Evolutionary conservation across 2,113 vertebrate species (phyloP), one percentile per base, ranked within the genome.

Genomic region (Sinocyclocheilus rhinocerous): DNA sequence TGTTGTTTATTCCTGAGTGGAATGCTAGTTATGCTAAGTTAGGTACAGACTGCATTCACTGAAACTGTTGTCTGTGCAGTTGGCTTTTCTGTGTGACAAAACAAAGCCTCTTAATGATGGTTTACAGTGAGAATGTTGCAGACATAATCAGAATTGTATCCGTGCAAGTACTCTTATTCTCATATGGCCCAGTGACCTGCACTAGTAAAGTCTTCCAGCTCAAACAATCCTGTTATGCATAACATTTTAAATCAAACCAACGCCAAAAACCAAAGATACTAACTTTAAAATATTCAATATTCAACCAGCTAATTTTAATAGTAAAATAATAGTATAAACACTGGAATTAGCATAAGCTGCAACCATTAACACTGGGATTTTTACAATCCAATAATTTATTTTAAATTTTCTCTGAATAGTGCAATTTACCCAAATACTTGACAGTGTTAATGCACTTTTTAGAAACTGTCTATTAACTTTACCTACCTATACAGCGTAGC

Each of bases 81-180:
- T 87, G 70, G 69, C 88, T 84, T 83, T 82, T 78, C 61, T 82
- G 16, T 20, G 78, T 87, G 83, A 87, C 88, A 78, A 87, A 85
- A 87, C 79, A 85, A 87, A 89, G 26, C 26, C 72, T 36, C 39
- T 26, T 57, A 89, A 89, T 85, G 50, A 86, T 72, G 11, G 42
- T 63, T 69, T 82, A 70, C 18, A n/a, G 15, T 50, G 11, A 82
- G 11, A 22, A 18, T 83, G 78, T 55, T 81, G 52, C 76, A 57
- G 61, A 81, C 85, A 80, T 75, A 82, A 70, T 76, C 22, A 65
- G 36, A 55, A 76, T 24, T 80, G 11, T 24, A 70, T 83, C 67
- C 4, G 39, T 78, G 10, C 8, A 63, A 88, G 82, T 83, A 11
- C 36, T 26, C 52, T 15, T 72, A 11, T 18, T 39, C 20, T 63